phyloP scores from a whole-genome alignment of 2,113 vertebrate genomes.

The Cygnus atratus region DNA sequence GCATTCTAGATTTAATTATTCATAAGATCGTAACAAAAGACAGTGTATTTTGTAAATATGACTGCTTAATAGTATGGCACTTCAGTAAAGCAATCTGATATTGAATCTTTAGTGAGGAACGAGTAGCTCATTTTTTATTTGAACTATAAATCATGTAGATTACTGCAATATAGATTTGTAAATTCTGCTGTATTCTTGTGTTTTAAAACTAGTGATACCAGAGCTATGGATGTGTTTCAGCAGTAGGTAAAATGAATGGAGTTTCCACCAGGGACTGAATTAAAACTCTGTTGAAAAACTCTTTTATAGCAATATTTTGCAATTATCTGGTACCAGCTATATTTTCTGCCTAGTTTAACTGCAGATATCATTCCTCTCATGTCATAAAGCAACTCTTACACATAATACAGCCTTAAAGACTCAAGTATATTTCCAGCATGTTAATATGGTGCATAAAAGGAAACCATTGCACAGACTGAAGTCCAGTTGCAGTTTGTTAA shows the following conservation, averaged over 20 bases:
- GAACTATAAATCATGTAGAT: slow-evolving; percentile 7
- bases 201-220: not conserved
- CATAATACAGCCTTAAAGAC: not conserved
- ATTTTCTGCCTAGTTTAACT: not conserved
- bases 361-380: fast-evolving
- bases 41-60: slow-evolving; percentile 23
- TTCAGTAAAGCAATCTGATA: not conserved
- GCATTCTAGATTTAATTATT: slow-evolving; percentile 42
- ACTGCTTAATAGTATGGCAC: not conserved
- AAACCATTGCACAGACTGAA: not conserved
- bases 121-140: slow-evolving; percentile 3
- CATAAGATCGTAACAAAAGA: slow-evolving; percentile 3
- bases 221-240: not conserved
- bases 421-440: not conserved
- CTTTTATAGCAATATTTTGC: not conserved
- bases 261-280: not conserved
- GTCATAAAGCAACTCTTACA: not conserved
- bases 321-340: not conserved
- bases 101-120: not conserved
- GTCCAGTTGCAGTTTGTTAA: fast-evolving
- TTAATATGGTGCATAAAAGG: not conserved
- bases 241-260: not conserved
- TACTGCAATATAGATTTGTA: not conserved
- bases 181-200: not conserved
- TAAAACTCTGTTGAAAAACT: not conserved